Percentiles rank a stretch among this genome's conserved stretches.
Evolutionary conservation across 2,113 vertebrate species (phyloP).

Genomic region (Sphaerodactylus townsendi): DNA sequence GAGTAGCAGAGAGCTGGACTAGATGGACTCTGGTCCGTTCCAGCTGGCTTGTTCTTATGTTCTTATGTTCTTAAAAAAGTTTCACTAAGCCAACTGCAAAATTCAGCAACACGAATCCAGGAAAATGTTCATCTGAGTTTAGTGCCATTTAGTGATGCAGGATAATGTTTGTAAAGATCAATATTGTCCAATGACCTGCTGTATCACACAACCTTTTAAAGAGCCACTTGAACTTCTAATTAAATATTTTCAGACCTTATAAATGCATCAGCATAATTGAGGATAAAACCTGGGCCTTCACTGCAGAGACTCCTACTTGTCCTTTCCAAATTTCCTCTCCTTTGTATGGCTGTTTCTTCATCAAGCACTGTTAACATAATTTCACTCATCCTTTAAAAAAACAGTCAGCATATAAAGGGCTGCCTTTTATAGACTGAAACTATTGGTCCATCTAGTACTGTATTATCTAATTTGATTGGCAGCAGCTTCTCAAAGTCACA

Average conservation of each 20-base stretch:
- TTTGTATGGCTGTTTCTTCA: neutral
- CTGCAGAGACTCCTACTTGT: neutral
- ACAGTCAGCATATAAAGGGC: no score
- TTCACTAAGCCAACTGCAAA: constrained; percentile 61
- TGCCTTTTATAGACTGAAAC: neutral
- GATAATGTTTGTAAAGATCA: constrained; percentile 13
- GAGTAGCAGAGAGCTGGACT: no score
- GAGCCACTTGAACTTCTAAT: constrained; percentile 1
- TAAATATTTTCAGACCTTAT: neutral
- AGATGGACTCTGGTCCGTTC: no score
- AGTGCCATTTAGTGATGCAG: constrained; percentile 44
- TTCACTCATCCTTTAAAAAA: neutral
- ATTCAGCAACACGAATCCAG: constrained; percentile 59
- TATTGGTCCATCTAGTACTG: neutral
- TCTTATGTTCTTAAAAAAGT: no score
- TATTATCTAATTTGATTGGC: neutral
- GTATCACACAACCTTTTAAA: constrained; percentile 5
- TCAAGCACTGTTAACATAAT: constrained; percentile 12
- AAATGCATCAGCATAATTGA: neutral
- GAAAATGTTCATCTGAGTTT: constrained; percentile 53
- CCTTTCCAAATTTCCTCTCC: constrained; percentile 8
- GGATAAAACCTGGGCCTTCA: neutral
- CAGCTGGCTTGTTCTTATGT: no score
- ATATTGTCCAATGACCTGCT: constrained; percentile 18
- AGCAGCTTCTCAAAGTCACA: neutral